Evolutionary conservation across 2,797 vertebrate genomes (phyloP), one percentile per base, ranked within the genome.

Genomic region (Clarias pachynema): DNA sequence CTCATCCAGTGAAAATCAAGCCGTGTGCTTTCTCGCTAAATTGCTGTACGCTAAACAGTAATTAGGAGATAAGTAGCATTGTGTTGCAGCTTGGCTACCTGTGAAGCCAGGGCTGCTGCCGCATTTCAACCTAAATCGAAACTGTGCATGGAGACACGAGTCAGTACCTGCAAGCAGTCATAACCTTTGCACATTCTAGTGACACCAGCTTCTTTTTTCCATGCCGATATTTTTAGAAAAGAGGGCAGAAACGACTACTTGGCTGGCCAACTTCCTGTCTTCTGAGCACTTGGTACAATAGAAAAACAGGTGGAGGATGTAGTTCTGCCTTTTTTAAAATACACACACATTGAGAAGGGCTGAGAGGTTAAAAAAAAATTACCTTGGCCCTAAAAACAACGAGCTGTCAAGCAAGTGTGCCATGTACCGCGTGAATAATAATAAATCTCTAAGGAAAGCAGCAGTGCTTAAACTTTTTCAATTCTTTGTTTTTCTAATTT

Each of bases 141-240:
- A 83, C 60, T 20, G 53, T 16, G 40, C 72, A 37, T 24, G 37
- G 70, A 79, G 16, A 20, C 5, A 57, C 60, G 57, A 80, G 75
- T 69, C 49, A 56, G 16, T 62, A 59, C 72, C 65, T 80, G 68
- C 62, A 78, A 74, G 9, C 72, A 81, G 84, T 77, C 49, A 40
- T 77, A 84, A 88, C 78, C 85, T 87, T 69, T 87, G 56, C 49
- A 62, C 69, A 75, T 80, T 81, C 79, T 73, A 91, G 91, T 89
- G 90, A 90, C 90, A 93, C 79, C 90, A 90, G 90, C 91, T 90
- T 91, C 91, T 90, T 93, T 91, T 93, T 94, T 94, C 90, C 91
- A 89, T 81, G 59, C 80, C 81, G 59, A 88, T 92, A 91, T 93
- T 93, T 94, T 92, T 86, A 93, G 92, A 91, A 92, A 92, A 94